Evolutionary conservation across 1,140 invertebrate genomes (phyloP), one percentile per base, ranked within the genome.

Genomic region (Orius laevigatus): DNA sequence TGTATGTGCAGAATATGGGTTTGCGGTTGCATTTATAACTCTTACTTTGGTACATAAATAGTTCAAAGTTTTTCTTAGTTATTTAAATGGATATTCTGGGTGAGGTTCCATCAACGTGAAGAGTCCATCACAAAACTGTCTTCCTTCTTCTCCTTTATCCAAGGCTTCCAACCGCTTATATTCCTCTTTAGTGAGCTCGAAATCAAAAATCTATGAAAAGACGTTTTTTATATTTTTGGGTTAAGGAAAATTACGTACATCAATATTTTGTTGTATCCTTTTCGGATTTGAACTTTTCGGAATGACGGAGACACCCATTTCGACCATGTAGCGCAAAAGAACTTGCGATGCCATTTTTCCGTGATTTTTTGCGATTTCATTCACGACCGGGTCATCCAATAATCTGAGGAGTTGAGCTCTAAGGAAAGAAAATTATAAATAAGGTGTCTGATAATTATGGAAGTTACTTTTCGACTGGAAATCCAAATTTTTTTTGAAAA

Each of bases 251-350:
- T 32, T 5, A 50, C 46, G 54, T 46, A 74, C 56, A 31, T 70
- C 60, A 34, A 71, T 71, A 60, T 84, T 84, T 14, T 70, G 61
- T 57, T 73, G 73, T 1, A 92, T 68, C 57, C 86, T 71, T 6
- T 71, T 62, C 0, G 75, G 66, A 58, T 77, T 84, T 1, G 75
- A 76, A 60, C 83, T 88, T 66, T 92, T 93, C 38, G 87, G 87
- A 60, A 93, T 87, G 12, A 82, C 79, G 35, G 74, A 66, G 6
- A 89, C 66, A 8, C 75, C 77, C 44, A 74, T 67, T 62, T 88
- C 77, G 0, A 88, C 59, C 40, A 83, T 70, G 63, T 81, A 83
- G 36, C 80, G 70, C 1, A 93, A 61, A 35, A 91, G 66, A 40
- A 93, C 66, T 67, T 91, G 85, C 1, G 83, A 85, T 5, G 81